These are phyloP conservation scores for Etheostoma nigrum DNA, from an alignment of 2,797 vertebrate genomes.

Conservation along the genomic window DNA sequence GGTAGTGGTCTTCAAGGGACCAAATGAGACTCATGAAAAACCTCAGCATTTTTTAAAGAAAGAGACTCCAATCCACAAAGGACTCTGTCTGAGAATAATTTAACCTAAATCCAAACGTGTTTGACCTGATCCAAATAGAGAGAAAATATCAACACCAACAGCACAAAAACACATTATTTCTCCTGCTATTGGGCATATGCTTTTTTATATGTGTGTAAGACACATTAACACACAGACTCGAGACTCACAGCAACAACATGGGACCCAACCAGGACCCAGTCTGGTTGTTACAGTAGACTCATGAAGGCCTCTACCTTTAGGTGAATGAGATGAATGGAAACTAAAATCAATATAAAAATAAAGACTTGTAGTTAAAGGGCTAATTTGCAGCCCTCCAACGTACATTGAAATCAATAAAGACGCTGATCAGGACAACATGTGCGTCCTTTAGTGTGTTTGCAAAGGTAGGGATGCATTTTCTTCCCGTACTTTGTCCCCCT, in stretches of 20 bases:
- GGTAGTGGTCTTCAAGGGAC: background rate
- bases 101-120: background rate
- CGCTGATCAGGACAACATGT: constrained; percentile 6
- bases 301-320: no score
- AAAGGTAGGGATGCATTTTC: constrained; percentile 35
- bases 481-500: constrained; percentile 52
- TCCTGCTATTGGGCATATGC: background rate
- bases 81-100: no score
- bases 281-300: background rate
- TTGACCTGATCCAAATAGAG: background rate
- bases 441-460: constrained; percentile 38
- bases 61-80: no score
- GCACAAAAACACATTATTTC: background rate
- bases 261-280: no score
- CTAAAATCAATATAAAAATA: background rate
- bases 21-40: no score
- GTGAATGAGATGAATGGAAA: background rate
- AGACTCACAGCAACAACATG: background rate
- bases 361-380: background rate
- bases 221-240: background rate
- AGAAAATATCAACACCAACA: background rate
- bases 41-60: no score
- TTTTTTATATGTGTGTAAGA: background rate
- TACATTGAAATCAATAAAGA: background rate
- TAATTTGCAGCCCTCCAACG: background rate